Evolutionary conservation across 2,113 vertebrate genomes (phyloP).

Genomic region (Morone chrysops): DNA sequence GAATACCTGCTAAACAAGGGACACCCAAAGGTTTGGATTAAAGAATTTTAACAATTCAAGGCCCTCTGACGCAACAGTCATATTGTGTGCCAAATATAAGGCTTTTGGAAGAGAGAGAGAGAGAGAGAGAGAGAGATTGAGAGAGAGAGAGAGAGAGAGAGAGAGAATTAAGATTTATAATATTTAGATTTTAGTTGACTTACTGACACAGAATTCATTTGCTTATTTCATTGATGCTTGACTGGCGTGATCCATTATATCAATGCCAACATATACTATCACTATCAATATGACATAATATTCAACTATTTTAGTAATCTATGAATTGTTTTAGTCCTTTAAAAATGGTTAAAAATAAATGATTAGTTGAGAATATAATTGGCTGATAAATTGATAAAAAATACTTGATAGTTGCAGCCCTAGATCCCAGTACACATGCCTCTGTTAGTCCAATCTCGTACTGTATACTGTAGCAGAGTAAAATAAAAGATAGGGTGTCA

Average conservation of each 20-base stretch:
- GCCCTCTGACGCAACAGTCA: neutral
- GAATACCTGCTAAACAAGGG: constrained; percentile 27
- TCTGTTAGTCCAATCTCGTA: neutral
- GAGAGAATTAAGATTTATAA: neutral
- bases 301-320: no score
- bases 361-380: neutral
- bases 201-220: neutral
- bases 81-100: neutral
- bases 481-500: constrained; percentile 31
- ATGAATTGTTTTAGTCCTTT: no score
- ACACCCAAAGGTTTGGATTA: constrained; percentile 10
- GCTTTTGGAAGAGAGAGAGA: neutral
- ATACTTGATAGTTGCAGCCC: neutral
- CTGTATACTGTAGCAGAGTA: neutral
- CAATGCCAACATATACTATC: neutral
- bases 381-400: neutral
- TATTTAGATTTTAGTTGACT: neutral
- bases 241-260: neutral
- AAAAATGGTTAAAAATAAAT: neutral
- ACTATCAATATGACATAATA: no score
- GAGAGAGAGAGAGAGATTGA: neutral
- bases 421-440: neutral
- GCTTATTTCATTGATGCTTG: neutral
- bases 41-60: neutral
- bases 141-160: constrained; percentile 4